phyloP scores from a whole-genome alignment of 1,140 invertebrate species.

The Drosophila parvula region DNA sequence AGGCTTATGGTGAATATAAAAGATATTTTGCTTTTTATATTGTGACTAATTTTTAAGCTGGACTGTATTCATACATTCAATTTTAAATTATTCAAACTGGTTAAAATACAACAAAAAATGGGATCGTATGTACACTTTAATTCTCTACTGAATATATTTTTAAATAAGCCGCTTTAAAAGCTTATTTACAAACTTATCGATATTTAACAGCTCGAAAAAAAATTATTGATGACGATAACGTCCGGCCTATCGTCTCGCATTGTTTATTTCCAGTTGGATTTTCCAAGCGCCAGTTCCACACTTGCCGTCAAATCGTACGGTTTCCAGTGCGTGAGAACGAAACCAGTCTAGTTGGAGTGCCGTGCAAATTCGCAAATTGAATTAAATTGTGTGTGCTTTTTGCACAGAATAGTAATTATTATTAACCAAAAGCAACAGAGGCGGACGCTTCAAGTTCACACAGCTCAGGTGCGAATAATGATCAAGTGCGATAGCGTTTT shows the following conservation, averaged over 20 bases:
- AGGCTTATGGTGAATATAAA: no score
- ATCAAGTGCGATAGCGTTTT: slow-evolving; percentile 7
- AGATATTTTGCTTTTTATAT: no score
- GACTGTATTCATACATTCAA: no score
- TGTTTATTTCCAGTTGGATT: slow-evolving; percentile 68
- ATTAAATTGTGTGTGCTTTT: slow-evolving; percentile 43
- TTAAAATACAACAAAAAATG: no score
- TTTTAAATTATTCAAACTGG: no score
- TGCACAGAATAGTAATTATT: slow-evolving; percentile 9
- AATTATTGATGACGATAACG: slow-evolving; percentile 4
- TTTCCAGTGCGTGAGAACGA: slow-evolving; percentile 49
- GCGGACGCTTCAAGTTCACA: slow-evolving; percentile 17
- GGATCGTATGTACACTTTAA: no score
- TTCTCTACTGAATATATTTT: background rate
- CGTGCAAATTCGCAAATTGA: slow-evolving; percentile 22
- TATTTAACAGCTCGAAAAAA: background rate
- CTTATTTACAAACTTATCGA: background rate
- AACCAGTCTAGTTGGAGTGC: slow-evolving; percentile 7
- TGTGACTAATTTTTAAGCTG: no score
- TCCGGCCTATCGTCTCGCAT: slow-evolving; percentile 5
- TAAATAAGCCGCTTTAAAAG: slow-evolving; percentile 5
- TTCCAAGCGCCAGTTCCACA: slow-evolving; percentile 67
- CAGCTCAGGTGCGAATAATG: slow-evolving; percentile 14
- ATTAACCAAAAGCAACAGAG: background rate
- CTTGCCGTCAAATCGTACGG: slow-evolving; percentile 49